Conservation (phyloP, 2,797 vertebrate species). For the Micromesistius poutassou region DNA sequence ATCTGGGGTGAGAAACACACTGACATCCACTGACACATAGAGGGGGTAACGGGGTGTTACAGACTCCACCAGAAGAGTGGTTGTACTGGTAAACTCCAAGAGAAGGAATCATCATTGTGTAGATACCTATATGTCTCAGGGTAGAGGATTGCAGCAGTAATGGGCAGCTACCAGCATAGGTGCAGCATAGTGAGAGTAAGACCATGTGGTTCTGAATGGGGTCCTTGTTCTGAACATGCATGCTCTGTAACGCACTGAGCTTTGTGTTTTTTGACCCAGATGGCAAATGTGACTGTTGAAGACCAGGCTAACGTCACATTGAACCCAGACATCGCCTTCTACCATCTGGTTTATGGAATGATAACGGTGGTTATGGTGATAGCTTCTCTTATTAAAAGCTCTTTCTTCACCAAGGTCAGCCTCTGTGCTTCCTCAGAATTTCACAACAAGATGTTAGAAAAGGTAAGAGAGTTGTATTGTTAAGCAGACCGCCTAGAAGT, state of each 20-base stretch:
- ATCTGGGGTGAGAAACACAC: constrained; percentile 68
- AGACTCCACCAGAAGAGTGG: background rate
- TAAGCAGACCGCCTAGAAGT: background rate
- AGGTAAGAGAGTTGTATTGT: constrained; percentile 49
- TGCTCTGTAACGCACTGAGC: background rate
- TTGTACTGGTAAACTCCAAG: background rate
- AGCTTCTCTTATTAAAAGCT: constrained; percentile 63
- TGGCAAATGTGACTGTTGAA: constrained; percentile 5
- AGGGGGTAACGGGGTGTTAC: no score
- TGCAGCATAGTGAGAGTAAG: no score
- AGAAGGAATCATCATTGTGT: no score
- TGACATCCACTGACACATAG: background rate
- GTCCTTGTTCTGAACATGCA: background rate
- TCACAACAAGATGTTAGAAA: constrained; percentile 74
- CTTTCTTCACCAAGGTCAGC: constrained; percentile 68
- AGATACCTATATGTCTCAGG: no score
- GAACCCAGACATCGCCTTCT: constrained; percentile 64
- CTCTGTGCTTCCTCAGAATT: constrained; percentile 68
- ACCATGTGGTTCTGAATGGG: background rate
- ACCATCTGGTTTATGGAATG: constrained; percentile 68
- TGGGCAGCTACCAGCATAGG: no score
- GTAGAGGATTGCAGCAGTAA: no score
- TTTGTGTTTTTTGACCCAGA: constrained; percentile 18
- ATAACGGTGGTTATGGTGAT: constrained; percentile 48
- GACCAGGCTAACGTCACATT: constrained; percentile 39